Conservation (phyloP, 2,888 invertebrate genomes). For the Brachycybe producta region DNA sequence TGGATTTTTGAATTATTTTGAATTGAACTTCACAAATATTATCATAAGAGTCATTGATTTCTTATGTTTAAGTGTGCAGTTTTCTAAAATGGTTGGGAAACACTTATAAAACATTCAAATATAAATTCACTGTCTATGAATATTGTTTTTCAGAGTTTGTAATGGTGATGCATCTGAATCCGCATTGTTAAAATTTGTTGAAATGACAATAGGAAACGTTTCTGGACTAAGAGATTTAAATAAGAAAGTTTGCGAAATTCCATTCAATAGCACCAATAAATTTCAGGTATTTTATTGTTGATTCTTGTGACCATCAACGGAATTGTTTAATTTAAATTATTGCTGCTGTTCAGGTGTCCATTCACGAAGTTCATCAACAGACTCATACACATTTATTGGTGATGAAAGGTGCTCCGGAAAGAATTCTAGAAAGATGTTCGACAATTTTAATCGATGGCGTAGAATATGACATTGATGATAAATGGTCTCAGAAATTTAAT, state of each 20-base stretch:
- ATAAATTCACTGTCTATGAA: not conserved
- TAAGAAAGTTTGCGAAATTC: conserved; percentile 32
- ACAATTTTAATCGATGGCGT: conserved; percentile 33
- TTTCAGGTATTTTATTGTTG: conserved; percentile 28
- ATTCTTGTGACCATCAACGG: not conserved
- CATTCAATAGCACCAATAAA: conserved; percentile 37
- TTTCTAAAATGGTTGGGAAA: no score
- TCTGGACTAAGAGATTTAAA: not conserved
- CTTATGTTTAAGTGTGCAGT: no score
- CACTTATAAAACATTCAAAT: not conserved
- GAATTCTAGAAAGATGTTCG: conserved; percentile 38
- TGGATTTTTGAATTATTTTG: no score
- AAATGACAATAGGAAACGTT: conserved; percentile 29
- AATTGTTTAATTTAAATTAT: not conserved
- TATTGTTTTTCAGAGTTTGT: conserved; percentile 26
- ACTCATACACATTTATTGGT: conserved; percentile 35
- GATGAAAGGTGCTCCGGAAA: conserved; percentile 42
- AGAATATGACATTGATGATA: conserved; percentile 31
- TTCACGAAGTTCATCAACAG: conserved; percentile 35
- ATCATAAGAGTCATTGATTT: no score
- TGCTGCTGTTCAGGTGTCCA: conserved; percentile 33
- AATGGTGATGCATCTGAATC: conserved; percentile 35
- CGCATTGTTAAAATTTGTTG: conserved; percentile 34
- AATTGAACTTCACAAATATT: no score
- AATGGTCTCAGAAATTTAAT: conserved; percentile 33